A percentile compares a stretch with the other conserved stretches of the same genome.
phyloP scores from a whole-genome alignment of 2,888 invertebrate species.

The Scaeva pyrastri region DNA sequence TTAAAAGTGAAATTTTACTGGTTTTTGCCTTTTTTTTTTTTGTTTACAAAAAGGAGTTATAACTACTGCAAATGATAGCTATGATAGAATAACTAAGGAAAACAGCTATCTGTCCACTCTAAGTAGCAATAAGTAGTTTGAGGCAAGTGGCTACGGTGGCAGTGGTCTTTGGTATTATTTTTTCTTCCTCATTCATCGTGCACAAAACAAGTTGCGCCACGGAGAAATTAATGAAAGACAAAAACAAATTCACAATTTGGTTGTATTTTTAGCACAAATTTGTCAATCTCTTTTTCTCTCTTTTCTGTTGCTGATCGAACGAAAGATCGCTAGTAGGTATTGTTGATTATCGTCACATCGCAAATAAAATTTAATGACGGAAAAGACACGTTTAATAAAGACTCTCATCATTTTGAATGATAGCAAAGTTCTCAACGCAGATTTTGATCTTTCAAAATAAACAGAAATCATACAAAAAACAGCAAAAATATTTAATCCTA shows the following conservation, averaged over 20 bases:
- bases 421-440: conserved; percentile 33
- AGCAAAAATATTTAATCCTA: conserved; percentile 44
- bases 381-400: conserved; percentile 26
- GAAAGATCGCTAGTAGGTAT: conserved; percentile 41
- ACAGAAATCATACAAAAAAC: conserved; percentile 27
- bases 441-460: conserved; percentile 24
- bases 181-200: conserved; percentile 54
- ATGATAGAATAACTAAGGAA: conserved; percentile 45
- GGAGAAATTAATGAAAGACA: conserved; percentile 52
- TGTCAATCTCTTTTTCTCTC: conserved; percentile 58
- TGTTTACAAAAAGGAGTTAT: conserved; percentile 71
- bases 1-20: conserved; percentile 67
- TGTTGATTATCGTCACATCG: conserved; percentile 47
- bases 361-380: conserved; percentile 72
- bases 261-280: conserved; percentile 72
- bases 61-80: conserved; percentile 13
- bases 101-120: conserved; percentile 45
- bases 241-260: conserved; percentile 54
- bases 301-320: conserved; percentile 40
- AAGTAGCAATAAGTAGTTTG: conserved; percentile 19
- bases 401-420: not conserved
- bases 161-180: conserved; percentile 47
- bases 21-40: conserved; percentile 38
- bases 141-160: conserved; percentile 49
- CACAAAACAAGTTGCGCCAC: conserved; percentile 54